Evolutionary conservation across 2,113 vertebrate genomes (phyloP), one percentile per base, ranked within the genome.

Genomic region (Muntiacus muntjak): DNA sequence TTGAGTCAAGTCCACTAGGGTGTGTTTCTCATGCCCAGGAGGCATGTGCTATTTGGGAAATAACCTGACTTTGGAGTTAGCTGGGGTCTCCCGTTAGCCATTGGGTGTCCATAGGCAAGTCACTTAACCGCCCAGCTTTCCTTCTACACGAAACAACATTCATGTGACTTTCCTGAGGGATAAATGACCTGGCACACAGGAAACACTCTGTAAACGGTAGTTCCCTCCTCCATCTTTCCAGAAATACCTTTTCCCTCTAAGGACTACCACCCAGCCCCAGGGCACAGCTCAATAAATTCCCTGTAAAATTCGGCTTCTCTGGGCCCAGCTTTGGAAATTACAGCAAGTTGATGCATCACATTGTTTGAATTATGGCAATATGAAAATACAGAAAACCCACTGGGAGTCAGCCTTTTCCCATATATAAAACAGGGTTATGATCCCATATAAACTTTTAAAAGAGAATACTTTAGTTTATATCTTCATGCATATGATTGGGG

Each of bases 361-460:
- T 98, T 99, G 99, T 99, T 98, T 97, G 97, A 98, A 99, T 99
- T 98, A 99, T 91, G 97, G 93, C 97, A 96, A 94, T 98, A 98
- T 98, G 98, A 98, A 98, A 98, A 98, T 97, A 98, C 96, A 98
- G 97, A 98, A 98, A 98, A 98, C 95, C 98, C 98, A 98, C 55
- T 43, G 98, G 98, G 98, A 99, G 96, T 92, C 98, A 97, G 98
- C 93, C 89, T 98, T 99, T 98, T 95, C 98, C 97, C 97, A 98
- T 97, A 97, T 97, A 98, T 98, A 99, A 99, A 99, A 97, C 54
- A 71, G 85, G 98, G 98, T 99, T 99, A 98, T 47, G 96, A 97
- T 98, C 97, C 94, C 98, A 97, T 98, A 98, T 98, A 98, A 98
- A 98, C 86, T 98, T 98, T 99, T 98, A 98, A 99, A 96, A 96